Conservation (phyloP, 2,888 invertebrate species). For the Drosophila flavopinicola region DNA sequence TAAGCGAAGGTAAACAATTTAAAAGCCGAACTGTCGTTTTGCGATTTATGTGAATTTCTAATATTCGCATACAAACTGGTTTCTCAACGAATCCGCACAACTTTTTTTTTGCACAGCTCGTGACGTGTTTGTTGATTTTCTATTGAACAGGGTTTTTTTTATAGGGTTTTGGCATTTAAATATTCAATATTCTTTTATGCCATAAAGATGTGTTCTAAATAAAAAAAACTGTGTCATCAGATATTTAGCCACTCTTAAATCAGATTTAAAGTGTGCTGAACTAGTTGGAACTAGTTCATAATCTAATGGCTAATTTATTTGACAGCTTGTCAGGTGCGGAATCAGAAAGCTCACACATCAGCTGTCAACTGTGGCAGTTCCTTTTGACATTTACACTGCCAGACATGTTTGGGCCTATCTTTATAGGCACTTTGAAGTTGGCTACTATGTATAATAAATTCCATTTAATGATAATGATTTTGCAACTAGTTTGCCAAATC, state of each 20-base stretch:
- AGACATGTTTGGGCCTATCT: slow-evolving; percentile 10
- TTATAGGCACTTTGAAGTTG: slow-evolving; percentile 27
- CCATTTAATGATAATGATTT: slow-evolving; percentile 28
- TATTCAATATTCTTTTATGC: background rate
- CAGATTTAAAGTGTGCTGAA: background rate
- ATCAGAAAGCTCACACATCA: background rate
- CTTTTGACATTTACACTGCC: slow-evolving; percentile 9
- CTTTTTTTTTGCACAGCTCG: slow-evolving; percentile 5
- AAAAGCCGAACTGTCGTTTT: slow-evolving; percentile 17
- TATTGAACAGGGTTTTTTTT: background rate
- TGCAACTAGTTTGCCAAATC: slow-evolving; percentile 26
- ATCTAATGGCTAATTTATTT: background rate
- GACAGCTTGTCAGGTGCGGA: slow-evolving; percentile 4
- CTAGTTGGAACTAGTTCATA: background rate
- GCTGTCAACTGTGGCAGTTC: slow-evolving; percentile 8
- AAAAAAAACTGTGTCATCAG: background rate
- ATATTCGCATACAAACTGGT: slow-evolving; percentile 20
- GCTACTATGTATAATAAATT: slow-evolving; percentile 28
- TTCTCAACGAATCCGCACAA: slow-evolving; percentile 11
- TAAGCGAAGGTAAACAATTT: slow-evolving; percentile 21
- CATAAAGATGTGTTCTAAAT: background rate
- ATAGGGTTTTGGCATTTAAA: slow-evolving; percentile 1
- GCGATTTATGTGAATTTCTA: slow-evolving; percentile 33
- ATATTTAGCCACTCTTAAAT: no score
- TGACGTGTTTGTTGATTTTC: slow-evolving; percentile 1